Evolutionary conservation across 2,888 invertebrate genomes (phyloP).

Genomic region (Loripinus fragilis): DNA sequence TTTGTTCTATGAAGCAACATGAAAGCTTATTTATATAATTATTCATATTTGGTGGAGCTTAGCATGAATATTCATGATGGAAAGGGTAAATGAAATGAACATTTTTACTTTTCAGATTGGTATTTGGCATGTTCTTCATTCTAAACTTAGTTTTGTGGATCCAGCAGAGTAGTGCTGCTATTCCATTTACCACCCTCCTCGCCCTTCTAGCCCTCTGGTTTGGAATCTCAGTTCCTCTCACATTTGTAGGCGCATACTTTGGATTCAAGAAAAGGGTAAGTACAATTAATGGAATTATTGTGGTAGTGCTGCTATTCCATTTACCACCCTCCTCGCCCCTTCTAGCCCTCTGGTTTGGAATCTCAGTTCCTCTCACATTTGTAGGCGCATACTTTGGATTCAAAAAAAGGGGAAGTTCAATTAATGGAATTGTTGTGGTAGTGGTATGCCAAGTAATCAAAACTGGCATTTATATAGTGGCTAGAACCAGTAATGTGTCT

Average conservation of each 20-base stretch:
- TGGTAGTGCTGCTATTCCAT: slow-evolving; percentile 98
- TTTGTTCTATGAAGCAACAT: no score
- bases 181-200: slow-evolving; percentile 97
- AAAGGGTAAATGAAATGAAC: no score
- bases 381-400: slow-evolving; percentile 99
- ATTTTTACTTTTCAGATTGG: slow-evolving; percentile 89
- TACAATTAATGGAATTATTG: slow-evolving; percentile 91
- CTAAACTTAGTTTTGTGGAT: slow-evolving; percentile 98
- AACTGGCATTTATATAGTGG: no score
- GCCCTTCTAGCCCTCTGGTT: slow-evolving; percentile 98
- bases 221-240: slow-evolving; percentile 98
- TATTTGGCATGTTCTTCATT: slow-evolving; percentile 98
- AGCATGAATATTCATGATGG: no score
- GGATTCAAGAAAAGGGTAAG: slow-evolving; percentile 97
- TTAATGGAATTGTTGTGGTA: no score
- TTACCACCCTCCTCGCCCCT: slow-evolving; percentile 96
- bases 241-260: slow-evolving; percentile 99
- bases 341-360: slow-evolving; percentile 97
- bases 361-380: slow-evolving; percentile 99
- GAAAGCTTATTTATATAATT: no score
- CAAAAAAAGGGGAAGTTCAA: slow-evolving; percentile 94
- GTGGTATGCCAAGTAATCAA: no score
- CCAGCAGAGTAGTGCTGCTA: slow-evolving; percentile 97
- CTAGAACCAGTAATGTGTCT: no score
- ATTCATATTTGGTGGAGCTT: no score